Base-by-base conservation (phyloP, 2,888 invertebrate genomes). In the Eupithecia tripunctaria region DNA sequence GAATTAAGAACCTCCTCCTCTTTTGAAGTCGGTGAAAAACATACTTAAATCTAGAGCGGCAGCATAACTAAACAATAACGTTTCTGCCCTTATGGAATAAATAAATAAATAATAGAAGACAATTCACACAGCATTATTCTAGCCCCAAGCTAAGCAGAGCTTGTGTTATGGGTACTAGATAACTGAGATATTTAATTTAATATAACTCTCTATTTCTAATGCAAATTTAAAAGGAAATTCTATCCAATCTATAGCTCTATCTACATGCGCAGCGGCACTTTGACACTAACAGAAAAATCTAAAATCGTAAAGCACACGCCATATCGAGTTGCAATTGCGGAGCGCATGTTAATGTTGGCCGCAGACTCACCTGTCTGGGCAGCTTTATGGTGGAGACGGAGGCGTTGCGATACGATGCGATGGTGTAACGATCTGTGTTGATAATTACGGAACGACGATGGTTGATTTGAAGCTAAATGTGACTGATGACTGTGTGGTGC, bases 241-340 rank as follows among this genome's bases (percentile, higher is more conserved):
- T 79, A 56, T 18, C 18, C 0, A 0, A 74, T 76, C 29, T 21
- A 0, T 64, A 47, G 51, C 71, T 70, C 77, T 71, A 77, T 83
- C 43, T 12, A 56, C 70, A 64, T 86, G 86, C 80, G 84, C 89
- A 86, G 92, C 92, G 93, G 93, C 88, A 85, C 92, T 93, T 92
- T 93, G 93, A 91, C 92, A 89, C 88, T 89, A 88, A 92, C 93
- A 92, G 91, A 91, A 91, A 91, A 92, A 91, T 92, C 93, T 92
- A 91, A 92, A 92, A 91, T 90, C 93, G 89, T 94, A 94, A 94
- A 94, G 86, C 91, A 92, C 89, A 82, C 80, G 84, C 82, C 80
- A 90, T 91, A 92, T 93, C 92, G 89, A 90, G 89, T 93, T 92
- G 91, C 93, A 84, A 89, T 88, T 89, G 90, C 91, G 85, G 80